These are phyloP conservation scores for Agelas oroides DNA, from an alignment of 37 sponge, comb jelly and placozoan species.

Conservation along the genomic window DNA sequence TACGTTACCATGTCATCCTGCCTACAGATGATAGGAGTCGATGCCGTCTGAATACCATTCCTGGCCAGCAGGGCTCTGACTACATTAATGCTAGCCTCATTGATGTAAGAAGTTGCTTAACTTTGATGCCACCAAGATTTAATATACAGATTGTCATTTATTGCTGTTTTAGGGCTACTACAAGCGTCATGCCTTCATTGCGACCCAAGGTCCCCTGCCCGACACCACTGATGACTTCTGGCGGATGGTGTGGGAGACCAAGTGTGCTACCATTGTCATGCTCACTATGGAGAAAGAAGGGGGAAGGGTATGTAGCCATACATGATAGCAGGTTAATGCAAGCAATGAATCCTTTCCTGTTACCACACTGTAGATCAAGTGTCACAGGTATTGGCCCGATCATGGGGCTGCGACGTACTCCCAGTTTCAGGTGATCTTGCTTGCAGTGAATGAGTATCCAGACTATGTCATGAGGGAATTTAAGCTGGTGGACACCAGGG, in stretches of 20 bases:
- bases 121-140: neutral
- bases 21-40: slow-evolving; percentile 70
- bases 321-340: slow-evolving; percentile 21
- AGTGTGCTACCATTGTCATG: slow-evolving; percentile 90
- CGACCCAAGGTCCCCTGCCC: slow-evolving; percentile 95
- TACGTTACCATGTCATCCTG: neutral
- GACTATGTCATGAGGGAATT: slow-evolving; percentile 82
- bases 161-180: slow-evolving; percentile 64
- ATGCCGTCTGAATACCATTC: slow-evolving; percentile 43
- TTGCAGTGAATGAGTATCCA: slow-evolving; percentile 51
- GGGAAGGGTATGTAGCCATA: neutral
- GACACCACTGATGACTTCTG: slow-evolving; percentile 93
- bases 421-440: slow-evolving; percentile 56
- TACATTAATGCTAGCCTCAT: slow-evolving; percentile 98
- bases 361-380: slow-evolving; percentile 44
- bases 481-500: slow-evolving; percentile 80
- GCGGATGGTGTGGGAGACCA: slow-evolving; percentile 94
- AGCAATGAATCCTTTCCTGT: neutral
- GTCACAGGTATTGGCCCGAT: slow-evolving; percentile 95
- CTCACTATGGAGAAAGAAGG: slow-evolving; percentile 83
- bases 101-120: too few species aligned
- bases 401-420: slow-evolving; percentile 54
- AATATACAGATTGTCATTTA: too few species aligned
- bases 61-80: slow-evolving; percentile 79
- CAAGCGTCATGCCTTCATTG: slow-evolving; percentile 81